Percentiles rank a stretch among this genome's conserved stretches.
phyloP scores from a whole-genome alignment of 2,797 vertebrate species.

The Eupleurogrammus muticus region DNA sequence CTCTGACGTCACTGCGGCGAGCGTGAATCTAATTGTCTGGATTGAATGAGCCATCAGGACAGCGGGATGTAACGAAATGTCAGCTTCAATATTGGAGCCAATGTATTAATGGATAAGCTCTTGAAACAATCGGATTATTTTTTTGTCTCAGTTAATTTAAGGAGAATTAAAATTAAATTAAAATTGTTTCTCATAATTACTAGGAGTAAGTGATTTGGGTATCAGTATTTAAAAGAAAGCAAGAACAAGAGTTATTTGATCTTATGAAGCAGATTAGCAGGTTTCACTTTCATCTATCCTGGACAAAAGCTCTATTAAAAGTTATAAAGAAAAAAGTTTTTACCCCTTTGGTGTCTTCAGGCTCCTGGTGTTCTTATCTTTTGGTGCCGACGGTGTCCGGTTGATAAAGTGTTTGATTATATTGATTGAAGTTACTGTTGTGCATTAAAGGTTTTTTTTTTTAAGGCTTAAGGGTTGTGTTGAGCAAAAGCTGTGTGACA shows the following conservation, averaged over 20 bases:
- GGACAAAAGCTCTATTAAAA: background rate
- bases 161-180: background rate
- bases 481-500: background rate
- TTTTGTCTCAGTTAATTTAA: too few species aligned
- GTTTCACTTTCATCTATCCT: background rate
- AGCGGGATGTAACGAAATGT: background rate
- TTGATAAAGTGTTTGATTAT: background rate
- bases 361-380: background rate
- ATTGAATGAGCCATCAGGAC: background rate
- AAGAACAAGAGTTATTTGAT: background rate
- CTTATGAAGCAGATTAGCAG: conserved; percentile 26
- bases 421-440: background rate
- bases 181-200: background rate
- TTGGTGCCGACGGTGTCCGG: background rate
- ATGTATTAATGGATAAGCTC: too few species aligned
- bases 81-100: too few species aligned
- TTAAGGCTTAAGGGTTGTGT: background rate
- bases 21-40: background rate
- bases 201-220: background rate
- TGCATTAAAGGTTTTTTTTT: background rate
- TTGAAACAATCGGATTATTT: too few species aligned
- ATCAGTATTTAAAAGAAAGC: background rate
- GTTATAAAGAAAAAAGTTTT: background rate
- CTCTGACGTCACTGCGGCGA: background rate
- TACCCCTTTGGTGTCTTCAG: background rate